Evolutionary conservation across 2,888 invertebrate genomes (phyloP).

Genomic region (Lutraria lutraria): DNA sequence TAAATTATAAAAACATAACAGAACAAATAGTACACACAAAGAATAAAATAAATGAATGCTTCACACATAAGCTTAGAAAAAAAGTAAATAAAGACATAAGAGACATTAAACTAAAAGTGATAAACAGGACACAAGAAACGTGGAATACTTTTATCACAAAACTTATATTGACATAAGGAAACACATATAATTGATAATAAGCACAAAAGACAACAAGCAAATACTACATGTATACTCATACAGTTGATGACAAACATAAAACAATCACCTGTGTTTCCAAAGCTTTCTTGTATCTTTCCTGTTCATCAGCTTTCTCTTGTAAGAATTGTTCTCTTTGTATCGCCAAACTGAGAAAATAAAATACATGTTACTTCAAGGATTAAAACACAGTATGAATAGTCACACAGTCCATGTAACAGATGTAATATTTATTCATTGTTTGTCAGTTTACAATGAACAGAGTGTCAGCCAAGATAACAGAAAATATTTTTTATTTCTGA

Average conservation of each 20-base stretch:
- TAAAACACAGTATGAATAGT: too few relatives aligned
- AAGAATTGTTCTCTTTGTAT: conserved; percentile 85
- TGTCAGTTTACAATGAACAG: too few relatives aligned
- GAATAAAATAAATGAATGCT: too few relatives aligned
- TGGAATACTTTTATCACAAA: neutral
- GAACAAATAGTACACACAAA: neutral
- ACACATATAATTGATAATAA: neutral
- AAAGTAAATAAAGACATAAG: too few relatives aligned
- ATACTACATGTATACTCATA: neutral
- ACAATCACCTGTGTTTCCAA: conserved; percentile 83
- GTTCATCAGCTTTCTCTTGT: conserved; percentile 82
- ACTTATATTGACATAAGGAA: neutral
- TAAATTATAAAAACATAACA: neutral
- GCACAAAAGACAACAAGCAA: neutral
- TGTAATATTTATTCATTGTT: too few relatives aligned
- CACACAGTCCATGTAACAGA: too few relatives aligned
- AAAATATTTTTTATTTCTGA: too few relatives aligned
- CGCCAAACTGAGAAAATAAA: conserved; percentile 81
- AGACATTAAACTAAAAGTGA: too few relatives aligned
- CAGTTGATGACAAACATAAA: neutral
- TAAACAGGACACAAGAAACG: neutral
- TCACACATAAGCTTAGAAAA: too few relatives aligned
- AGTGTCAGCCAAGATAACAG: too few relatives aligned
- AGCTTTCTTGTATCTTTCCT: conserved; percentile 84
- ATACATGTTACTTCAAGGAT: too few relatives aligned